These are phyloP conservation scores for Rhinopomastus cyanomelas DNA, from an alignment of 2,113 vertebrate species.

Conservation along the genomic window DNA sequence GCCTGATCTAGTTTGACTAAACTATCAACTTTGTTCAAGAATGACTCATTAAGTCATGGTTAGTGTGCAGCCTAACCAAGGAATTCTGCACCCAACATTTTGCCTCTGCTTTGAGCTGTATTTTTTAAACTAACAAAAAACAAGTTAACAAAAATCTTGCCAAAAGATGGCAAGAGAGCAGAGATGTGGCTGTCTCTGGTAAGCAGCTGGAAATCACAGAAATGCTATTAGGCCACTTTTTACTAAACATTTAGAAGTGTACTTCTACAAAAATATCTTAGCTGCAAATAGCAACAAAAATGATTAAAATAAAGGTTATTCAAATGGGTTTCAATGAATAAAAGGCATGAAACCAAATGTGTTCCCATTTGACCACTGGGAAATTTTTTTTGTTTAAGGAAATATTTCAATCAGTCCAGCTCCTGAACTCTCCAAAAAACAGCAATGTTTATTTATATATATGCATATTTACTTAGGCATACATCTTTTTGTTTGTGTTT, in stretches of 20 bases:
- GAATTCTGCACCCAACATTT: neutral
- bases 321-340: neutral
- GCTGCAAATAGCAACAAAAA: neutral
- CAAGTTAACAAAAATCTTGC: neutral
- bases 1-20: constrained; percentile 69
- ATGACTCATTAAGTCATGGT: neutral
- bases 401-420: neutral
- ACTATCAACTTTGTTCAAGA: constrained; percentile 62
- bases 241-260: neutral
- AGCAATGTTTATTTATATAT: neutral
- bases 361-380: neutral
- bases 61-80: neutral
- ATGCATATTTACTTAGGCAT: too few species aligned
- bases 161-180: neutral
- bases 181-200: neutral
- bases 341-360: neutral
- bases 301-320: neutral
- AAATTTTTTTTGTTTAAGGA: neutral
- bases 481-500: neutral
- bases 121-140: neutral
- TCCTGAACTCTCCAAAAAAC: neutral
- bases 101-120: neutral
- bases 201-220: neutral
- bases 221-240: neutral
- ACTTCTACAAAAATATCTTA: neutral